Evolutionary conservation across 2,797 vertebrate species (phyloP), one percentile per base, ranked within the genome.

Genomic region (Lophura swinhoii): DNA sequence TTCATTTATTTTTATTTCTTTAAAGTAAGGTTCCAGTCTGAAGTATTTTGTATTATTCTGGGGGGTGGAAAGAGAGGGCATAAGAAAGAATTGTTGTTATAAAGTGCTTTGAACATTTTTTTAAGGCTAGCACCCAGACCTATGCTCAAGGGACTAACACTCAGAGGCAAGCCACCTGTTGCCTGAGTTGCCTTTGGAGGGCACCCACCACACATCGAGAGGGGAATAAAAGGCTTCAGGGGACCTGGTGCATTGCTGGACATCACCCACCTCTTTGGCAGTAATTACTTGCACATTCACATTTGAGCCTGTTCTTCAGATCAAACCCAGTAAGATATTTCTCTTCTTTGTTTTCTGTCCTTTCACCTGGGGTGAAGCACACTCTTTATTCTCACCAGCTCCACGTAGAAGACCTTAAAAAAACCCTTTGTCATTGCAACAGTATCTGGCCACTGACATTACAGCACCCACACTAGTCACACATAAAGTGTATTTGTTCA

Each of bases 361-460:
- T 24, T 39, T 51, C 60, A 76, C 81, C 73, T 87, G 55, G 63
- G 67, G 85, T 75, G 90, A 82, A 56, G 62, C 60, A 56, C 72
- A 95, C 83, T 90, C 12, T 70, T 79, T 84, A 68, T 60, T 83
- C 81, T 60, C 51, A 93, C 88, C 92, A 93, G 94, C 84, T 44
- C 95, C 91, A 95, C 43, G 9, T 35, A 8, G 39, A 77, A 87
- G 81, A 46, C 80, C 85, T 91, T 72, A 82, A 90, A 94, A 93
- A 95, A 94, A 76, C 92, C 77, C 90, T 93, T 49, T 88, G 48
- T 43, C 88, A 80, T 67, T 33, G 84, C 94, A 92, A 83, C 55
- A 63, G 63, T 56, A 62, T 70, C 8, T 67, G 64, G 73, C 53
- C 14, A 62, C 37, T 41, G 74, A 74, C 63, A 78, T 88, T 80